Evolutionary conservation across 2,113 vertebrate species (phyloP), one percentile per base, ranked within the genome.

Genomic region (Otus sunia): DNA sequence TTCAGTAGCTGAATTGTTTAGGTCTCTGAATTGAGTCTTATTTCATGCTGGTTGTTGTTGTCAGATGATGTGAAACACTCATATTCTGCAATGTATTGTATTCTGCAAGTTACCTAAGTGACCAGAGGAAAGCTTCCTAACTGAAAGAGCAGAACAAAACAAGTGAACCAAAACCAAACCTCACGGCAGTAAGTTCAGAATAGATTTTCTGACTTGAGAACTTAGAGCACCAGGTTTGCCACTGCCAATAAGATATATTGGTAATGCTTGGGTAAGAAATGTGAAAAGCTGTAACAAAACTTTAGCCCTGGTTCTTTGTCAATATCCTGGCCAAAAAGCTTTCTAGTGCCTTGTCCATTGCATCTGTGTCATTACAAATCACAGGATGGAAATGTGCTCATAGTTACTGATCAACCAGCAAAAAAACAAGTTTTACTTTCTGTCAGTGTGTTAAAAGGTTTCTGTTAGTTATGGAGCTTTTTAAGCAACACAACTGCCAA

Each of bases 401-500:
- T 12, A 72, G 43, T 41, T 91, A 83, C n/a, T 50, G 55, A 85
- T 56, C 58, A 91, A n/a, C 2, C 15, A 69, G 37, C 4, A 86
- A 91, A 95, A 91, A 6, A 29, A 74, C n/a, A 92, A 76, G 36
- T 50, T 92, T 91, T 89, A 88, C 16, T 82, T 72, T 93, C 39
- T 93, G 68, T 74, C 14, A 0, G 22, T 2, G 1, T 5, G 37
- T 88, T 93, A 80, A 86, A 92, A 96, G 50, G 39, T n/a, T 95
- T 92, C 10, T 76, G 34, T 84, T 94, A 82, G 36, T 94, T 92
- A 92, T 52, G 66, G 52, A 92, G 68, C 39, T 82, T 88, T 96
- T 94, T 78, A 86, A 92, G 76, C 39, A 53, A 43, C n/a, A 25
- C 10, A 76, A 11, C 69, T 92, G 50, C 63, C 91, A 91, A 58